Base-by-base conservation (phyloP, 2,113 vertebrate species). In the Grammomys surdaster region DNA sequence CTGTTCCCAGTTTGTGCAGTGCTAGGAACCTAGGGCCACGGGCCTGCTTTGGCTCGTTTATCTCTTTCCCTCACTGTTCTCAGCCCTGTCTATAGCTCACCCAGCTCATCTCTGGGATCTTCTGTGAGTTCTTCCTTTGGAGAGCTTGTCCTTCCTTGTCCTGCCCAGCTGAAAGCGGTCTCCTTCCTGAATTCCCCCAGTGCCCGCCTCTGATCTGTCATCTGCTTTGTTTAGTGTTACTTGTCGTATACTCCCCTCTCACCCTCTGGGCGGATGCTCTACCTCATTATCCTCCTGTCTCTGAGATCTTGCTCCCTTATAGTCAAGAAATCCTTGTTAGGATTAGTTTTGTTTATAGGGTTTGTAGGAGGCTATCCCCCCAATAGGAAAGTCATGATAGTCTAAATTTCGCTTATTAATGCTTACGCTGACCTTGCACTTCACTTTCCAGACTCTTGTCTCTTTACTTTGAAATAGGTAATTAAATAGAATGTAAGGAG, bases 181-280 rank as follows among this genome's bases (percentile, higher is more conserved):
- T 92, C 77, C 58, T 84, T 85, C 36, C 92, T 17, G 76, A 93
- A 96, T 97, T 96, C 94, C 95, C 97, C 94, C 65, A 86, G 93
- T 96, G 76, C 88, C 78, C 17, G 40, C n/a, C 73, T 88, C 90
- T 82, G 58, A 73, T 95, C 90, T 92, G 78, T 88, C 51, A 88
- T 85, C 76, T 88, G 26, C 81, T 75, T 95, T 92, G 46, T 95
- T 98, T 93, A 88, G 54, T 92, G 88, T 94, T 97, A 96, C 96
- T 93, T 96, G 91, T 56, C 51, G 40, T 40, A 9, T 36, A 36
- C 91, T 77, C 67, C 88, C 90, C 80, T 92, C 75, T 87, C 84
- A 56, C 92, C 92, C 93, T 94, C 31, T 28, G 93, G 90, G 75
- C 36, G 0, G 33, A 77, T 93, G 24, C 48, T 65, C 81, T 88